Evolutionary conservation across 2,888 invertebrate species (phyloP), one percentile per base, ranked within the genome.

Genomic region (Cancer borealis): DNA sequence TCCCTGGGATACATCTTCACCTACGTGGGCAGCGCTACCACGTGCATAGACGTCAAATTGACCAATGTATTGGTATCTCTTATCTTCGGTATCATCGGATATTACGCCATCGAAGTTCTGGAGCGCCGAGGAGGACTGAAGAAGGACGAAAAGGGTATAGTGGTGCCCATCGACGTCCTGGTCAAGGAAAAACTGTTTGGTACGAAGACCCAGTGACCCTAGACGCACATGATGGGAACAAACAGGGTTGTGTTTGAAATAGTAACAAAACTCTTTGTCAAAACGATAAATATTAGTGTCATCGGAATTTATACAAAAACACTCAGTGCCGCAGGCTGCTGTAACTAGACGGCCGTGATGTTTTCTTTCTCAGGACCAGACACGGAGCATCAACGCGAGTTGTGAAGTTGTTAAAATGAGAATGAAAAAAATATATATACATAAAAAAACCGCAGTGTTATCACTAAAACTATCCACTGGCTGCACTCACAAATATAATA

Each of bases 1-100:
- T 98, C 98, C 92, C 97, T 98, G 4, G 99, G 99, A 2, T 99
- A 98, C 96, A 98, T 98, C 54, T 98, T 98, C 90, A 98, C 98
- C 14, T 99, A 98, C 96, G 98, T 98, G 0, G 98, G 98, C 97
- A 98, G 98, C 96, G 98, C 98, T 47, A 98, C 98, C 96, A 97
- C 98, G 47, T 98, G 98, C 97, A 98, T 98, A 93, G 97, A 98
- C 95, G 98, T 98, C 98, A 99, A 99, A 97, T 97, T 98, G 0
- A 98, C 98, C 96, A 98, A 98, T 39, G 97, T 98, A 97, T 97
- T 98, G 96, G 97, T 97, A n/a, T 98, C 98, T 49, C 97, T 98
- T 12, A 96, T 98, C 30, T 96, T 97, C 92, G 98, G 98, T 30
- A 97, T 98, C 95, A 96, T 97, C 90, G 98, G 98, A 92, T 99